Conservation (phyloP, 2,888 invertebrate species). For the Slavum lentiscoides region DNA sequence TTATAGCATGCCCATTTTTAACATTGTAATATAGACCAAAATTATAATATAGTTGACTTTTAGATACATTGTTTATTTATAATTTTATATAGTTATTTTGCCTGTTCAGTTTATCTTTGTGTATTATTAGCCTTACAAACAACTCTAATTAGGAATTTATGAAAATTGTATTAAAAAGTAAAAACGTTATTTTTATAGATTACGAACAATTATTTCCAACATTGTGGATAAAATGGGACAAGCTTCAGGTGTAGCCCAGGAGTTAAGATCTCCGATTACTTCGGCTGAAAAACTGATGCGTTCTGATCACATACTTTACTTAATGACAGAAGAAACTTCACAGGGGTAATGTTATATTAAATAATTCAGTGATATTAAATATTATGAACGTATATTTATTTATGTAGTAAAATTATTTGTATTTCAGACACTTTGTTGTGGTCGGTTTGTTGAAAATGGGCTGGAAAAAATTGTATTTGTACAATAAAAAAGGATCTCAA, state of each 20-base stretch:
- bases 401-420: not conserved
- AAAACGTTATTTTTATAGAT: constrained; percentile 11
- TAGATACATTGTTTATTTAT: no score
- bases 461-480: constrained; percentile 84
- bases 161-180: not conserved
- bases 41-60: no score
- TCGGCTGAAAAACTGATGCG: constrained; percentile 70
- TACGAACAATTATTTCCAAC: constrained; percentile 54
- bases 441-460: constrained; percentile 90
- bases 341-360: constrained; percentile 63
- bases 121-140: not conserved
- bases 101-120: no score
- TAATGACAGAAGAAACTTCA: constrained; percentile 64
- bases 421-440: constrained; percentile 60
- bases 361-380: not conserved
- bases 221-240: constrained; percentile 73
- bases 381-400: not conserved
- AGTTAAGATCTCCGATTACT: constrained; percentile 73
- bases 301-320: constrained; percentile 65
- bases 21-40: no score
- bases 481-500: constrained; percentile 71
- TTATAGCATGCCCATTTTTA: no score
- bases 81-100: no score
- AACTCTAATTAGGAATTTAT: not conserved
- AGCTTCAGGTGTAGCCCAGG: constrained; percentile 75